Conservation (phyloP, 2,888 invertebrate species). For the Gibbula magus region DNA sequence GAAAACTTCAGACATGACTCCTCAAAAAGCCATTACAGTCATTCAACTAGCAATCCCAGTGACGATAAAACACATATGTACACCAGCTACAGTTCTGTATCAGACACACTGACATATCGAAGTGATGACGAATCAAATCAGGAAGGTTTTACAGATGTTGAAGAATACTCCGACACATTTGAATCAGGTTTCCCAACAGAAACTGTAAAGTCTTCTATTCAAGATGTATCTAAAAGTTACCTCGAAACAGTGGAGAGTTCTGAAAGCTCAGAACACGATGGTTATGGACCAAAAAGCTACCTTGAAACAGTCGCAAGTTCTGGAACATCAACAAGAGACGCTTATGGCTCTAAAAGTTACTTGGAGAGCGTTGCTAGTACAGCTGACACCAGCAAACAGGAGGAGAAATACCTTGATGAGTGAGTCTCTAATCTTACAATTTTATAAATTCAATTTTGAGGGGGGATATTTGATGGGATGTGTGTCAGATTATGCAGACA, state of each 20-base stretch:
- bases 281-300: too few relatives aligned
- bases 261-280: too few relatives aligned
- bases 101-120: background rate
- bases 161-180: background rate
- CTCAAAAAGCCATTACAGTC: background rate
- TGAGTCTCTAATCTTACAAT: background rate
- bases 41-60: background rate
- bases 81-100: background rate
- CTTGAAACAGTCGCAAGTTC: too few relatives aligned
- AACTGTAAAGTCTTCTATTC: background rate
- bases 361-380: background rate
- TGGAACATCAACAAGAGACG: too few relatives aligned
- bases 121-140: background rate
- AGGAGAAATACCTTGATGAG: background rate
- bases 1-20: background rate
- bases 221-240: background rate
- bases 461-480: too few relatives aligned
- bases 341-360: too few relatives aligned
- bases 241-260: background rate
- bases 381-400: background rate
- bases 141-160: background rate
- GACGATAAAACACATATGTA: background rate
- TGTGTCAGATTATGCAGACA: too few relatives aligned
- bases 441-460: too few relatives aligned
- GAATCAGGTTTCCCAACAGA: background rate